Evolutionary conservation across 2,113 vertebrate species (phyloP), one percentile per base, ranked within the genome.

Genomic region (Bostrychus sinensis): DNA sequence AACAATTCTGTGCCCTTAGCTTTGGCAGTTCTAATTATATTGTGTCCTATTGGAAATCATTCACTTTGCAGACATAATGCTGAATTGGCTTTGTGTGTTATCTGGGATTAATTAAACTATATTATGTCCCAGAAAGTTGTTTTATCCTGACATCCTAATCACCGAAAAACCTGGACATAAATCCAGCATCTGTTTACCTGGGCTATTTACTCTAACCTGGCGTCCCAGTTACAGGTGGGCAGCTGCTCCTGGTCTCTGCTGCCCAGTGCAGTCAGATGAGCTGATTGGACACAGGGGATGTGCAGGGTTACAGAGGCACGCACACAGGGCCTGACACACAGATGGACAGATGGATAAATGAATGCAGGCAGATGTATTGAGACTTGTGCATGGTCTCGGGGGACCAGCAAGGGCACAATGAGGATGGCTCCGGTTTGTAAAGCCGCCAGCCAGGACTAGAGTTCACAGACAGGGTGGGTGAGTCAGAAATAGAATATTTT

Each of bases 281-380:
- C 76, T 85, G 85, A 89, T 87, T 87, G 86, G 81, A 84, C 83
- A 53, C 65, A 16, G 25, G 88, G 78, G 86, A 84, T 62, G 66
- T 56, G 56, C 10, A 41, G 86, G 81, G 88, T 87, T 70, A 87
- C 59, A 0, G 51, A 78, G 85, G 77, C 83, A 53, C 56, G 22
- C 16, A 45, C 56, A 26, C 48, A 30, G 83, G 83, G 78, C 77
- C 76, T 64, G 56, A 70, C 46, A 39, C 67, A 72, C 83, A 81
- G 82, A 79, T 84, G 82, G 80, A 82, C 75, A 34, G 80, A 69
- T 62, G 71, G 69, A 76, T 48, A 63, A 77, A 80, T 71, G 46
- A 68, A 75, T 20, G 38, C 62, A 62, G 75, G 79, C 87, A 89
- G 83, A 81, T 84, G 83, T 68, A 81, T 46, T 36, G 75, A 71